These are phyloP conservation scores for Epirrhoe tristata DNA, from an alignment of 2,888 invertebrate genomes.

Conservation along the genomic window DNA sequence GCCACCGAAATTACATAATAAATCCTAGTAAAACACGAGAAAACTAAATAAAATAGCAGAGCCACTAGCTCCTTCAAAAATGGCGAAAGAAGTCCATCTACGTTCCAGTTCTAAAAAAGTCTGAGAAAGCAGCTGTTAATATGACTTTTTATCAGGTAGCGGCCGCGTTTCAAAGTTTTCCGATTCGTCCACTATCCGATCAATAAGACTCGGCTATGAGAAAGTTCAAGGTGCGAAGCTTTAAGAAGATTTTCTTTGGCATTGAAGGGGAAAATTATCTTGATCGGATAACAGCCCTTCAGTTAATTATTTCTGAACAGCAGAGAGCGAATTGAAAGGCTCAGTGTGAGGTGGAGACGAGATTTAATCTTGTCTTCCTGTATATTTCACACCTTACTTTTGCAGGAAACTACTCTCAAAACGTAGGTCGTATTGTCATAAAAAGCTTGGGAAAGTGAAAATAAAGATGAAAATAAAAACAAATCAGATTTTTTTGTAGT, in stretches of 20 bases:
- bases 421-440: not conserved
- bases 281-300: constrained; percentile 62
- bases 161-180: constrained; percentile 6
- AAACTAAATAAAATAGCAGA: too few relatives aligned
- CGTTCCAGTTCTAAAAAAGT: too few relatives aligned
- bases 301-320: constrained; percentile 60
- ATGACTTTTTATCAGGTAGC: too few relatives aligned
- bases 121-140: too few relatives aligned
- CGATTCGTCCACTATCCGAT: constrained; percentile 19
- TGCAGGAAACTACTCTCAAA: not conserved
- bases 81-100: too few relatives aligned
- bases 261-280: constrained; percentile 69
- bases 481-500: too few relatives aligned
- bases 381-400: not conserved
- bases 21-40: too few relatives aligned
- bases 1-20: too few relatives aligned
- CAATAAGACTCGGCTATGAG: constrained; percentile 18
- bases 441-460: too few relatives aligned
- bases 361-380: not conserved
- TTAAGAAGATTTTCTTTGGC: constrained; percentile 65
- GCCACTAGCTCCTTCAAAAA: too few relatives aligned
- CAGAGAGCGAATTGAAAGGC: constrained; percentile 22
- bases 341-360: not conserved
- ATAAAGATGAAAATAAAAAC: too few relatives aligned
- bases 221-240: constrained; percentile 47